Base-by-base conservation (phyloP, 2,888 invertebrate genomes). In the Kryphioiulus occultus region DNA sequence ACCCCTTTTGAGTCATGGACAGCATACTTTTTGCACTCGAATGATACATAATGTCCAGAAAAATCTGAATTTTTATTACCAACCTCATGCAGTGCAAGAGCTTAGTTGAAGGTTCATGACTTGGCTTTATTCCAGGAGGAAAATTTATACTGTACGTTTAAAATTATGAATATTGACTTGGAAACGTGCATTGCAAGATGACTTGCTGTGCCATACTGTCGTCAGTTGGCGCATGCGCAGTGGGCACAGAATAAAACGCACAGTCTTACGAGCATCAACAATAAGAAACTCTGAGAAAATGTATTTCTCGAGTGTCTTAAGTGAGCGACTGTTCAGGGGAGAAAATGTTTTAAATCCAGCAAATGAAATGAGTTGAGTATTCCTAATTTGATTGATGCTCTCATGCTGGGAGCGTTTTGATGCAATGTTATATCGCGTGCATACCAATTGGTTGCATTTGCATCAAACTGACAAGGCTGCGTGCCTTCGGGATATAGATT, bases 51-150 rank as follows among this genome's bases (percentile, higher is more conserved):
- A 59, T 59, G 59, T 59, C 59, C 59, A 59, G 59, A n/a, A 59
- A 59, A 59, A 59, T 59, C 59, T 59, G 59, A 59, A 59, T 59
- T 59, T 59, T 59, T 59, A 59, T 17, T n/a, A 59, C 59, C 59
- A 22, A 39, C n/a, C n/a, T n/a, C n/a, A 9, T 39, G 47, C 22
- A 0, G 59, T 22, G 59, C 7, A 4, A 5, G 59, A 59, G 59
- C 59, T 59, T 59, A 59, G 59, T 10, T 22, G 59, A 22, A 10
- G 22, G 59, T 59, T 22, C 59, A 59, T 59, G 59, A 59, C 59
- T 59, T 22, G 59, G 59, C 59, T 7, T 17, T n/a, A 59, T 59
- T 59, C 59, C 59, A 59, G 7, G 22, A 59, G 22, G 59, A 59
- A 59, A 59, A 59, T 59, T 4, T 59, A 59, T n/a, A n/a, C n/a